A percentile compares a stretch with the other conserved stretches of the same genome.
phyloP scores from a whole-genome alignment of 2,113 vertebrate species.

The Lepus europaeus region DNA sequence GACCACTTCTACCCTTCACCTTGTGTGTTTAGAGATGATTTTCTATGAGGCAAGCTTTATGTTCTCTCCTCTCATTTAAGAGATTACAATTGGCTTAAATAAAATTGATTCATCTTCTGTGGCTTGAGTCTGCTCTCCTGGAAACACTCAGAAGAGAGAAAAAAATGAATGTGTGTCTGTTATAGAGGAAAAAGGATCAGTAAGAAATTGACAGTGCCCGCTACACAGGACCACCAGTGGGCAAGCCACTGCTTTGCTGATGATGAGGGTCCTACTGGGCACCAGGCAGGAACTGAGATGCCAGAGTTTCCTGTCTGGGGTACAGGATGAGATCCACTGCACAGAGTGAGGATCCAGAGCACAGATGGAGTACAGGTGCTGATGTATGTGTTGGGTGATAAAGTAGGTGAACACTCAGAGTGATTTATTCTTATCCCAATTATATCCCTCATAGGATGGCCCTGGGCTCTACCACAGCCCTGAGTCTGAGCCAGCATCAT shows the following conservation, averaged over 20 bases:
- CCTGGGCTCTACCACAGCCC: conserved; percentile 17
- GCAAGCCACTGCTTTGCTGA: not conserved
- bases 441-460: conserved; percentile 52
- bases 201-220: not conserved
- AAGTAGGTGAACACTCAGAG: conserved; percentile 51
- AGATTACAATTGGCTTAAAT: not conserved
- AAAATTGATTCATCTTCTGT: conserved; percentile 22
- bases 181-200: not conserved
- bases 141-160: conserved; percentile 14
- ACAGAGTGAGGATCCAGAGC: not conserved
- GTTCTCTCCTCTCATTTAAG: conserved; percentile 29
- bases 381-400: conserved; percentile 44
- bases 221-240: not conserved
- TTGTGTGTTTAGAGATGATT: conserved; percentile 26
- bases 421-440: conserved; percentile 73
- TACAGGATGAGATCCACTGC: not conserved
- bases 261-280: not conserved
- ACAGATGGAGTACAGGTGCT: conserved; percentile 51
- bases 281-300: not conserved
- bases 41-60: conserved; percentile 28
- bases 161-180: not conserved
- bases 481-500: conserved; percentile 65
- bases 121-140: conserved; percentile 28
- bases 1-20: not conserved
- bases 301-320: not conserved